Percentiles rank a stretch among this genome's conserved stretches.
These are phyloP conservation scores for Spatulosminthurus flaviceps DNA, from an alignment of 2,888 invertebrate genomes.

Conservation along the genomic window DNA sequence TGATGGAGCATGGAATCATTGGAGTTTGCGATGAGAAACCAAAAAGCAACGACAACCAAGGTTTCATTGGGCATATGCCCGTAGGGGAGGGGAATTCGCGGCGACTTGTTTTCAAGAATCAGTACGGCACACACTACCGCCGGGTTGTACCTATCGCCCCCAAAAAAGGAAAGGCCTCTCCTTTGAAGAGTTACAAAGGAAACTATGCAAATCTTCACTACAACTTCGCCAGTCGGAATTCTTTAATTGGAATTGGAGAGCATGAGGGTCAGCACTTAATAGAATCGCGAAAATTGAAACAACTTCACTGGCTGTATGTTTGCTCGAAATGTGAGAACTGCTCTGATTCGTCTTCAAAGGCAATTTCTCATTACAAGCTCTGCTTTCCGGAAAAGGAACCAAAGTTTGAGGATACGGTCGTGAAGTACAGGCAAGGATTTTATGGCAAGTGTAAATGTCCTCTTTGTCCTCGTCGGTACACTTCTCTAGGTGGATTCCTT, in stretches of 20 bases:
- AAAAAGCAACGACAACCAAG: not conserved
- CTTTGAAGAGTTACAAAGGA: slow-evolving; percentile 7
- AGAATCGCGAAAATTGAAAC: slow-evolving; percentile 56
- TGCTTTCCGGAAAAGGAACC: slow-evolving; percentile 55
- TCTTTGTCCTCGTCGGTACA: slow-evolving; percentile 58
- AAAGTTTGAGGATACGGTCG: slow-evolving; percentile 56
- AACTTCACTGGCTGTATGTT: slow-evolving; percentile 62
- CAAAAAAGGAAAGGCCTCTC: not conserved
- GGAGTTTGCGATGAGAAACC: slow-evolving; percentile 26
- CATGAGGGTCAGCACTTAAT: slow-evolving; percentile 51
- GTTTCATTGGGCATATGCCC: slow-evolving; percentile 19
- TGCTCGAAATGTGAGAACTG: slow-evolving; percentile 58
- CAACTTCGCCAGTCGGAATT: slow-evolving; percentile 44
- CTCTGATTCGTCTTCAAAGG: slow-evolving; percentile 55
- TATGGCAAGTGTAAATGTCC: slow-evolving; percentile 59
- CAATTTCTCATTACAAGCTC: slow-evolving; percentile 52
- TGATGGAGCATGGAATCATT: slow-evolving; percentile 53
- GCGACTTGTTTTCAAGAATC: slow-evolving; percentile 37
- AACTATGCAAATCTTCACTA: slow-evolving; percentile 19
- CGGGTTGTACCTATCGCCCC: slow-evolving; percentile 1
- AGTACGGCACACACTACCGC: slow-evolving; percentile 46
- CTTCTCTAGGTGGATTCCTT: slow-evolving; percentile 56
- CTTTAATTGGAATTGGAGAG: slow-evolving; percentile 54
- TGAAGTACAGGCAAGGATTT: slow-evolving; percentile 62
- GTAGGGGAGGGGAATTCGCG: not conserved